Conservation (phyloP, 2,797 vertebrate species). For the Alosa sapidissima region DNA sequence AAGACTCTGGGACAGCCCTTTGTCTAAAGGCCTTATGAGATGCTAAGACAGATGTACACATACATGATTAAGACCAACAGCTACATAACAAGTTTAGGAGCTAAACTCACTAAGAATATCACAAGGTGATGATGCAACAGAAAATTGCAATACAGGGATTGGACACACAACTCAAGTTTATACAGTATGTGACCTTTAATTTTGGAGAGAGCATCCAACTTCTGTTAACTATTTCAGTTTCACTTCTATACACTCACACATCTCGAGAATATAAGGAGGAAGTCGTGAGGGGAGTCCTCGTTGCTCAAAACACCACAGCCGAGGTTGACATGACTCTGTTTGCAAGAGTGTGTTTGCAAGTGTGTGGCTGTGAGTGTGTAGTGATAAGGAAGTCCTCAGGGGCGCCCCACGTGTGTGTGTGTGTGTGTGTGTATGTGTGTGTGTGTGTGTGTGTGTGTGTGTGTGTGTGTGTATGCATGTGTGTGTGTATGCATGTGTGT, state of each 20-base stretch:
- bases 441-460: neutral
- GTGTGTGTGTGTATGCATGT: slow-evolving; percentile 31
- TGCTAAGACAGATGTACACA: neutral
- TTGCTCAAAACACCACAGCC: slow-evolving; percentile 31
- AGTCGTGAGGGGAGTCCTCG: slow-evolving; percentile 69
- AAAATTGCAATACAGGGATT: too few species aligned
- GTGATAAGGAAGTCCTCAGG: slow-evolving; percentile 15
- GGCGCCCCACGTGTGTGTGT: neutral
- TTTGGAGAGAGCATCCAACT: neutral
- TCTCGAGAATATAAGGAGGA: slow-evolving; percentile 70
- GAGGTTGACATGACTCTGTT: slow-evolving; percentile 47
- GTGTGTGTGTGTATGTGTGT: slow-evolving; percentile 33
- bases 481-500: neutral
- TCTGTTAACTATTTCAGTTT: slow-evolving; percentile 63
- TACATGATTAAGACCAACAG: neutral
- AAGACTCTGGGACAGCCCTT: neutral
- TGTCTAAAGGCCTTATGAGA: neutral
- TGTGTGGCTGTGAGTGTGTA: slow-evolving; percentile 34
- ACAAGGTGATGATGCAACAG: neutral
- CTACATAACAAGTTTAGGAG: neutral
- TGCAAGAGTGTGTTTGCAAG: slow-evolving; percentile 32
- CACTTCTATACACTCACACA: slow-evolving; percentile 62
- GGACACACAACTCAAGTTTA: too few species aligned
- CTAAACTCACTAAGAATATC: neutral
- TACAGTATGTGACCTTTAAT: neutral